Percentiles rank a stretch among this genome's conserved stretches.
Evolutionary conservation across 2,888 invertebrate species (phyloP).

Genomic region (Sarcophaga carnaria): DNA sequence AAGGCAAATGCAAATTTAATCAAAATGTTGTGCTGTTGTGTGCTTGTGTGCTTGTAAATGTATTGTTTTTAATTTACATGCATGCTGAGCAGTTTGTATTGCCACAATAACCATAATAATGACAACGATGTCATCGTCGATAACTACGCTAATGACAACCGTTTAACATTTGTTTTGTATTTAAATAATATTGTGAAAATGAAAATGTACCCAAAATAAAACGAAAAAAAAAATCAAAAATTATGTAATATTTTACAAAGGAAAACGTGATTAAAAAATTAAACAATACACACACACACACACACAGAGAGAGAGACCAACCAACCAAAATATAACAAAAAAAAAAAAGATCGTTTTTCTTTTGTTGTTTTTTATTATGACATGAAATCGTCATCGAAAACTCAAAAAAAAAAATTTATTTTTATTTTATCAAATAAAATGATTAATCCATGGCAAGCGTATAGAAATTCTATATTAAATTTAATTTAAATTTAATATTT

Average conservation of each 20-base stretch:
- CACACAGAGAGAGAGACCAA: neutral
- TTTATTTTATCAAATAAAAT: too few species aligned
- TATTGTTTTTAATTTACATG: neutral
- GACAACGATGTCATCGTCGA: constrained; percentile 6
- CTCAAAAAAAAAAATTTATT: too few species aligned
- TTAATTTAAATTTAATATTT: too few species aligned
- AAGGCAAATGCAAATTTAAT: constrained; percentile 53
- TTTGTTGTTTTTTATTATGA: too few species aligned
- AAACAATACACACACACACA: neutral
- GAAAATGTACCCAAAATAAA: constrained; percentile 34
- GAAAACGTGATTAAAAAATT: constrained; percentile 61
- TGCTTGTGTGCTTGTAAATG: neutral
- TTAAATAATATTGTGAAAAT: constrained; percentile 44
- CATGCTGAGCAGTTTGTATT: neutral
- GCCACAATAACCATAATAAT: constrained; percentile 16
- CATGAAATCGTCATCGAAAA: too few species aligned
- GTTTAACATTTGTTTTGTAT: neutral
- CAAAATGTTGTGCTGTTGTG: neutral
- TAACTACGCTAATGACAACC: neutral
- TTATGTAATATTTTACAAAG: constrained; percentile 65
- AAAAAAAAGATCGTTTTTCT: neutral
- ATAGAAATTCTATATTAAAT: too few species aligned
- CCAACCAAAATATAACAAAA: neutral
- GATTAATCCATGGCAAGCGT: too few species aligned
- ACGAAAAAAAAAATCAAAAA: constrained; percentile 27